Evolutionary conservation across 2,113 vertebrate genomes (phyloP), one percentile per base, ranked within the genome.

Genomic region (Periophthalmodon schlosseri): DNA sequence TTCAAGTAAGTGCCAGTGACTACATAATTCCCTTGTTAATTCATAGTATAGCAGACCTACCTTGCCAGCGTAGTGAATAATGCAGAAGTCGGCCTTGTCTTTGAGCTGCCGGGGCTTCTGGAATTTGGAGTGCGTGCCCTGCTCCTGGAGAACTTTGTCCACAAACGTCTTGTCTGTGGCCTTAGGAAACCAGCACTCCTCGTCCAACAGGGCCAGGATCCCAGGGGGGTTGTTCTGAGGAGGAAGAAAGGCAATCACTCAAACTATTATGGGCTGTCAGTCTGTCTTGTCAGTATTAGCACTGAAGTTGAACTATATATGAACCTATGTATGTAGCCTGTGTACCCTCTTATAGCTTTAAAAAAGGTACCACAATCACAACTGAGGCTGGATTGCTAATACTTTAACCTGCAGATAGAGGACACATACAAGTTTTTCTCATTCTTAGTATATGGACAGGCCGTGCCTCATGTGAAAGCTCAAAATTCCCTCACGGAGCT

Each of bases 171-270:
- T 96, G 81, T 99, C 97, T 0, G 98, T 99, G 75, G 98, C 97
- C 85, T 99, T 99, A 58, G 98, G 98, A 86, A 99, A 99, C 97
- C 97, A 99, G 84, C 98, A 99, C 80, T 99, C 98, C 84, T 99
- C 98, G 58, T 99, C 98, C 91, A 99, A 91, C 84, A 99, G 92
- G 73, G 97, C 96, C 77, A 99, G 89, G 76, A 99, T 96, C 33
- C 98, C 98, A 0, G 98, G 98, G 0, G 97, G 98, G 84, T 99
- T 99, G 58, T 93, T 98, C 98, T 99, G 91, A 68, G 57, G 57
- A 24, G 7, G 63, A 49, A 60, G 20, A 20, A 1, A 69, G 20
- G 6, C 0, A 23, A 18, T 16, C 7, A 56, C n/a, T 56, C 21
- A 60, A 12, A 24, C 23, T 60, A 13, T 23, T 23, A 24, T 15